A percentile compares a stretch with the other conserved stretches of the same genome.
Conservation (phyloP, 2,888 invertebrate genomes). For the Meloe dianella region DNA sequence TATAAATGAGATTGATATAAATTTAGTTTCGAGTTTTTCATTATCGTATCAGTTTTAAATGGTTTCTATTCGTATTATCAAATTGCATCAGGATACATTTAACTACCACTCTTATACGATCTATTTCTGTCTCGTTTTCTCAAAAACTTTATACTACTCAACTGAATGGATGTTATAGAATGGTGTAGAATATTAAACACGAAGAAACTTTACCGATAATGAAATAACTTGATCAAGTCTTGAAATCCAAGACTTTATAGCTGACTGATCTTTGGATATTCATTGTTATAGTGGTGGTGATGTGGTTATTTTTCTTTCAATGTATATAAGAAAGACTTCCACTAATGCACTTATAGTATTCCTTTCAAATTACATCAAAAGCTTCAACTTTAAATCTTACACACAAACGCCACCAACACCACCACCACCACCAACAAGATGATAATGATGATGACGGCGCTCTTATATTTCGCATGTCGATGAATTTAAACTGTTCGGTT, state of each 20-base stretch:
- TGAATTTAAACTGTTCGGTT: conserved; percentile 31
- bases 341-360: conserved; percentile 35
- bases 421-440: background rate
- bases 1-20: conserved; percentile 9
- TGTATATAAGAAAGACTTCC: conserved; percentile 11
- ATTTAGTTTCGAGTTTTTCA: conserved; percentile 26
- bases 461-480: conserved; percentile 18
- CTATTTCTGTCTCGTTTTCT: background rate
- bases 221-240: conserved; percentile 46
- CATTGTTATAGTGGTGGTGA: conserved; percentile 35
- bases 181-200: conserved; percentile 42
- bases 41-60: conserved; percentile 26
- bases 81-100: conserved; percentile 26
- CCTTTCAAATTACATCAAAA: conserved; percentile 38
- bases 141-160: background rate
- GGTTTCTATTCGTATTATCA: conserved; percentile 12
- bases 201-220: conserved; percentile 42
- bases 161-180: conserved; percentile 32
- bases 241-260: conserved; percentile 34
- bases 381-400: conserved; percentile 32
- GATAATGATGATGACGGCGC: conserved; percentile 13
- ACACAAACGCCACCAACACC: background rate
- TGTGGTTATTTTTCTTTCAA: conserved; percentile 32
- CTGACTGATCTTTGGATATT: conserved; percentile 38
- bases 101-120: conserved; percentile 13